Base-by-base conservation (phyloP, 2,888 invertebrate genomes). In the Cephonodes hylas region DNA sequence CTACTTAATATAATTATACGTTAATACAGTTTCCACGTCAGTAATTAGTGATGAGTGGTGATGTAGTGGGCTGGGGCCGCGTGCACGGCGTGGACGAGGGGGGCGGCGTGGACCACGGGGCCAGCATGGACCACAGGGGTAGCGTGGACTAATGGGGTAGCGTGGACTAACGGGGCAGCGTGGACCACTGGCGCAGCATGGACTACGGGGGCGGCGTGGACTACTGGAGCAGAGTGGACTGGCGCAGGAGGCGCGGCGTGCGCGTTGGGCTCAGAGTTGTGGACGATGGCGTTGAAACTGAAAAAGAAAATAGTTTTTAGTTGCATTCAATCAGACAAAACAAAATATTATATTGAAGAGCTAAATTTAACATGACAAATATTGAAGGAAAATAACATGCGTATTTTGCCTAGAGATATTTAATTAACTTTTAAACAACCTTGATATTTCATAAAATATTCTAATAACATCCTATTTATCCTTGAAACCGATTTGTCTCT, bases 211-310 rank as follows among this genome's bases (percentile, higher is more conserved):
- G 63, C 58, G 42, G 73, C 71, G 64, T 74, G 74, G 10, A 62
- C 59, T 44, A 71, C 69, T 63, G 74, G 74, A 10, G 63, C 58
- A 42, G 73, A 70, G 64, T 74, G 74, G 10, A 66, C 56, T 25
- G 75, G 76, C 60, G 79, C 65, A 59, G 81, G 66, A n/a, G 80
- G 81, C 2, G 83, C 84, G 15, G 84, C 80, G 38, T 86, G 85
- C 5, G 79, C 77, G 42, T 83, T 77, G 4, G 90, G 86, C 63
- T 84, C 85, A 0, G 91, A 89, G 77, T 88, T 89, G 76, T 88
- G 88, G 31, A 92, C 91, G 46, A 91, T 71, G 23, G 91, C 91
- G 79, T 91, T 90, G 79, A 92, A 92, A 23, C 92, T 92, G 78
- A 10, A 6, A 13, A 22, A 22, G 10, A n/a, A n/a, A n/a, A n/a